phyloP scores from a whole-genome alignment of 2,888 invertebrate genomes.

The Mesodorylaimus sp. region DNA sequence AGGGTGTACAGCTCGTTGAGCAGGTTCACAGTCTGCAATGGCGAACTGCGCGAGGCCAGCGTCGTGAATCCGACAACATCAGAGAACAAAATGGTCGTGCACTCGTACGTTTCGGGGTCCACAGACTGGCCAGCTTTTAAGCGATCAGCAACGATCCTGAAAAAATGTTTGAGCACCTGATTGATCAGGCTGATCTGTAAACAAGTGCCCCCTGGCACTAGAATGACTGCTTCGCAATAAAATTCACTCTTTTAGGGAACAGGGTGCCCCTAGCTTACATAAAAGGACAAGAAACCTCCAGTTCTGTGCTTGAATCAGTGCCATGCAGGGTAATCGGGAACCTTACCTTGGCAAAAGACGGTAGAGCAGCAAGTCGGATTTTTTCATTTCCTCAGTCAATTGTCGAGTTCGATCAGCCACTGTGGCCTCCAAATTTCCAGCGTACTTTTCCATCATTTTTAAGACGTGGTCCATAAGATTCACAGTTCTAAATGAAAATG shows the following conservation, averaged over 20 bases:
- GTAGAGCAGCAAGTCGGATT: conserved; percentile 10
- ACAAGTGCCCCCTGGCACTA: too few species aligned
- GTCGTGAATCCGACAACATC: conserved; percentile 10
- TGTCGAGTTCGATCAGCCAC: conserved; percentile 2
- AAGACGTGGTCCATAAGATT: conserved; percentile 10
- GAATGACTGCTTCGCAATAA: too few species aligned
- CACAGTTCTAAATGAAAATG: neutral
- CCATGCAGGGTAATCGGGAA: too few species aligned
- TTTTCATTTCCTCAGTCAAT: conserved; percentile 8
- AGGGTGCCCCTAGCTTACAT: too few species aligned
- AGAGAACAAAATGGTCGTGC: conserved; percentile 12
- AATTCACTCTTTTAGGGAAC: too few species aligned
- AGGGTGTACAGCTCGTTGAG: conserved; percentile 25
- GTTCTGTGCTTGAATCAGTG: too few species aligned
- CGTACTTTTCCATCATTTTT: conserved; percentile 7
- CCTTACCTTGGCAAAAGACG: conserved; percentile 9
- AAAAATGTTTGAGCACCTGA: too few species aligned
- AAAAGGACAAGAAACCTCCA: too few species aligned
- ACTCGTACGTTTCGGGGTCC: conserved; percentile 15
- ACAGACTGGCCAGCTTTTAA: conserved; percentile 16
- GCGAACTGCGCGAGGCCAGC: conserved; percentile 5
- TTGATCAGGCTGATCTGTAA: too few species aligned
- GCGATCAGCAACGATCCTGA: conserved; percentile 17
- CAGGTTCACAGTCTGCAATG: conserved; percentile 19
- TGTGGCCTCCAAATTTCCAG: conserved; percentile 3